These are phyloP conservation scores for Schizotus pectinicornis DNA, from an alignment of 2,888 invertebrate species.

Conservation along the genomic window DNA sequence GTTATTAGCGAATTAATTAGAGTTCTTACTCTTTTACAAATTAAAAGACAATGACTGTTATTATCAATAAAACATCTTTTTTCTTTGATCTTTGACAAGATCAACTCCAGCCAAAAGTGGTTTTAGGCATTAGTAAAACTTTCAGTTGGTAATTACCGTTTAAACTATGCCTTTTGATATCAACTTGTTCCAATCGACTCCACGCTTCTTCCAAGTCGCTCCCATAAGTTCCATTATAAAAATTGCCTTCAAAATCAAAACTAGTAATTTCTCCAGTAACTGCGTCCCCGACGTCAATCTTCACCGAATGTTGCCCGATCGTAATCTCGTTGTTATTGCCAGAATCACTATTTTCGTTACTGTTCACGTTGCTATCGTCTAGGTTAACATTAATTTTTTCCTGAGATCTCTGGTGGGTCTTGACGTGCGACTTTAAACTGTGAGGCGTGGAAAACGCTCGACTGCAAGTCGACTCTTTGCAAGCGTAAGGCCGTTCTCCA, in stretches of 20 bases:
- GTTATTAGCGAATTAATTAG: too few relatives aligned
- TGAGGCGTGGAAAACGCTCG: conserved; percentile 85
- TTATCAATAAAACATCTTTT: too few relatives aligned
- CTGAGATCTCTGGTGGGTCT: conserved; percentile 69
- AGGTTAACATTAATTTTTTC: conserved; percentile 9
- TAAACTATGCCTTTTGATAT: conserved; percentile 22
- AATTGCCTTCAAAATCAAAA: conserved; percentile 40
- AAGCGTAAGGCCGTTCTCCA: conserved; percentile 81
- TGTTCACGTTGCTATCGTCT: neutral
- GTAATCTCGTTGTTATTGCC: neutral
- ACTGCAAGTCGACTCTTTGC: conserved; percentile 69
- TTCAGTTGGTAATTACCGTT: conserved; percentile 7
- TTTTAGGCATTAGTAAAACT: too few relatives aligned
- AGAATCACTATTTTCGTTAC: too few relatives aligned
- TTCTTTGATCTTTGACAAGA: too few relatives aligned
- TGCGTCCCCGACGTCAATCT: conserved; percentile 1
- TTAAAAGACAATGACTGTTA: too few relatives aligned
- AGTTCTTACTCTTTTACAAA: too few relatives aligned
- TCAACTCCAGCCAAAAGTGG: too few relatives aligned
- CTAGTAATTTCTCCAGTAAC: conserved; percentile 9
- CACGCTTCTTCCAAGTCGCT: conserved; percentile 24
- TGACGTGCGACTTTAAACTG: conserved; percentile 79
- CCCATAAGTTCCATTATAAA: conserved; percentile 34
- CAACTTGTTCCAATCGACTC: conserved; percentile 31
- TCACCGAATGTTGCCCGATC: neutral